Evolutionary conservation across 2,888 invertebrate species (phyloP), one percentile per base, ranked within the genome.

Genomic region (Artemia sinica): DNA sequence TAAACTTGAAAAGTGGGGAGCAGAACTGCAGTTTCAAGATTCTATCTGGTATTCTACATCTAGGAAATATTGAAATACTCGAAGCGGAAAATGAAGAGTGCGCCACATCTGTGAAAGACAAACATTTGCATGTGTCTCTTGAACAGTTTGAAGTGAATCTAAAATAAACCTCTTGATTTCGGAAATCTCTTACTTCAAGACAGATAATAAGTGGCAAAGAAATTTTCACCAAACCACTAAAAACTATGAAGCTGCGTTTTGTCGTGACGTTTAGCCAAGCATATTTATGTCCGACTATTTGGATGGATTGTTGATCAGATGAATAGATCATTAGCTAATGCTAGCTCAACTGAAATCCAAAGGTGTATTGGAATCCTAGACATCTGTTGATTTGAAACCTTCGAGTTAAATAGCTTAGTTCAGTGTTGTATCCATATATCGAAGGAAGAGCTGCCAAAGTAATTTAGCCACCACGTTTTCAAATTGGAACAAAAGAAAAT

Each of bases 341-440:
- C 87, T 72, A 86, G 87, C 0, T 83, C 83, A 28, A 74, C 74
- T 49, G 73, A 81, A 66, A 80, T 82, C 10, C 84, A 84, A 73
- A 87, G 88, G 74, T 95, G 95, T 77, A 95, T 97, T 75, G 97
- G 94, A 68, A 96, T 98, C 0, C 82, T 98, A 41, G 97, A 98
- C 78, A 98, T 98, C 72, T 97, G 97, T 80, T 97, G 96, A 0
- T 95, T 95, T 78, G 95, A 95, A 79, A 94, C 93, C 0, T 96
- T 95, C 78, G 91, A 93, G 77, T 85, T 86, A 14, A 98, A 98
- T 80, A 94, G 94, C 13, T 98, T 98, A 80, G 98, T 98, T 78
- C 97, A 98, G 80, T 97, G 98, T 81, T 98, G 97, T 78, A 98
- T 98, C 71, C 98, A 98, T 80, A 98, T 98, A 79, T 97, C 97